Percentiles rank a stretch among this genome's conserved stretches.
Conservation (phyloP, 92 coral and sea anemone species). For the Palythoa grandis region DNA sequence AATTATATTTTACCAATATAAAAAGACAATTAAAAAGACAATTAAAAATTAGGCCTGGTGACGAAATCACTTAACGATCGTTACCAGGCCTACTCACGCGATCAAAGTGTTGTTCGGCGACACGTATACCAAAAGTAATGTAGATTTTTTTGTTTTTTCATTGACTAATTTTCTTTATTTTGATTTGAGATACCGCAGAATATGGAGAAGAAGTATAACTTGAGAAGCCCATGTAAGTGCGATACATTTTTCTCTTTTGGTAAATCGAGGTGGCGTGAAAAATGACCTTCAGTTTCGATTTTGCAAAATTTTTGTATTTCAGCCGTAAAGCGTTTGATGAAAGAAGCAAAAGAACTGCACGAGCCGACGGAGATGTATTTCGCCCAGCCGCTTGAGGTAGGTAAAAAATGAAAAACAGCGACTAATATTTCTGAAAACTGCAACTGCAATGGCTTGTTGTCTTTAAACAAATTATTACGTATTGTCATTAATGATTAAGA, state of each 20-base stretch:
- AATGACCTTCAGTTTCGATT: not conserved
- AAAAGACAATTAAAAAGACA: too few relatives aligned
- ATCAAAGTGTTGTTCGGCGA: not conserved
- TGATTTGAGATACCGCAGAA: conserved; percentile 3
- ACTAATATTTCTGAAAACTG: not conserved
- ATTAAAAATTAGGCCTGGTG: conserved; percentile 1
- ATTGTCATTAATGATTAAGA: too few relatives aligned
- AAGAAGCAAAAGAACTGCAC: conserved; percentile 92
- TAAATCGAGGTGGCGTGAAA: not conserved
- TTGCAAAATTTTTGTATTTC: conserved; percentile 10
- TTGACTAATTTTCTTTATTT: not conserved
- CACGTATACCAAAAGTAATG: not conserved
- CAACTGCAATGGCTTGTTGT: not conserved
- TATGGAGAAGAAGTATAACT: conserved; percentile 89
- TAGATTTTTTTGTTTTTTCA: not conserved
- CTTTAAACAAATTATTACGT: not conserved
- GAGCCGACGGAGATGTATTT: conserved; percentile 87
- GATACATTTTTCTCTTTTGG: not conserved
- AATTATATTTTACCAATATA: too few relatives aligned
- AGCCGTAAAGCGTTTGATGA: conserved; percentile 98
- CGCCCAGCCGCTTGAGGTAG: conserved; percentile 98
- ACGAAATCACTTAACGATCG: not conserved
- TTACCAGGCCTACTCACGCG: conserved; percentile 7
- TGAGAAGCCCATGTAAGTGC: conserved; percentile 88
- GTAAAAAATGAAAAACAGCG: not conserved